Base-by-base conservation (phyloP, 1,140 invertebrate genomes). In the Drosophila chauvacae region DNA sequence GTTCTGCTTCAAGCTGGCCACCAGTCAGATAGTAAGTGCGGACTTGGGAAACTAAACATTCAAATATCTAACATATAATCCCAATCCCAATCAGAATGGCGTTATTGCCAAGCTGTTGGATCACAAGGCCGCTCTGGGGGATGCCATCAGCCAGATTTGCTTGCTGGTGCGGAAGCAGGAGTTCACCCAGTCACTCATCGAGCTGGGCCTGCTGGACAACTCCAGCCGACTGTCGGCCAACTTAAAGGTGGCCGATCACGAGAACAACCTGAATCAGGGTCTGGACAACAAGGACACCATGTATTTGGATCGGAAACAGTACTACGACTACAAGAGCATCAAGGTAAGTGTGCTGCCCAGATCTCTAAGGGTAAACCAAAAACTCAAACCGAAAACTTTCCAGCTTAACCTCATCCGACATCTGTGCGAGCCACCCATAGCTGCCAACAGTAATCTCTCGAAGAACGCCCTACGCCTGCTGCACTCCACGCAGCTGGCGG, bases 1-100 rank as follows among this genome's bases (percentile, higher is more conserved):
- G 81, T 95, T 95, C 88, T 94, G 95, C 68, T 95, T 96, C 74
- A 95, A 95, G 93, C 92, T 95, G 51, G 95, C 94, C 16, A 95
- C 95, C 42, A 95, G 95, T 53, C 95, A 95, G 94, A 94, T 95
- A 69, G 95, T 95, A 92, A 93, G 94, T 14, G 4, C 10, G 0
- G 37, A 7, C 3, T 39, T 6, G 14, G 14, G 37, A 42, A 26
- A 16, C 23, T 26, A 26, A 48, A 26, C 7, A 16, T 0, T 48
- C 18, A 33, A 35, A 41, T 65, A 9, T 33, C n/a, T 4, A 28
- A 28, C 26, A 33, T 41, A 7, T 37, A 23, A 23, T 23, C 23
- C 23, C 26, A 7, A 13, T 59, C 7, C n/a, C 20, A n/a, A 26
- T 92, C 64, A 95, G 94, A 93, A 94, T 28, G 94, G 94, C 65